phyloP scores from a whole-genome alignment of 1,140 invertebrate genomes.

The Drosophila sulfurigaster region DNA sequence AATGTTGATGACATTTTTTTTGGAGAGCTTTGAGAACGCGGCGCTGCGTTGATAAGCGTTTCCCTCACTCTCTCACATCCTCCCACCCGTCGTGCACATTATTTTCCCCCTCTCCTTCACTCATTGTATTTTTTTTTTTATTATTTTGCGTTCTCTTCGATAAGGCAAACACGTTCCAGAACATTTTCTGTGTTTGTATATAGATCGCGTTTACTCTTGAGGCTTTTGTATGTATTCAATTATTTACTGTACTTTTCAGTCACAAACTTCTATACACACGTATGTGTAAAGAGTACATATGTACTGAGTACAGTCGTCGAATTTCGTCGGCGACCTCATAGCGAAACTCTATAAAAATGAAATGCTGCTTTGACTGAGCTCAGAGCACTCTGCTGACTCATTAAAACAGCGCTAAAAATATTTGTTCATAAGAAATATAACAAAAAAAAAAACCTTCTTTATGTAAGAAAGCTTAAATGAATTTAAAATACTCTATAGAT shows the following conservation, averaged over 20 bases:
- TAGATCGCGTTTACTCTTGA: constrained; percentile 6
- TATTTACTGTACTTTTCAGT: constrained; percentile 44
- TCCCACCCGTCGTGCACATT: background rate
- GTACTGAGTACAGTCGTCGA: constrained; percentile 32
- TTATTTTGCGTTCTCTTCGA: constrained; percentile 30
- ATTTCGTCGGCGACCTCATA: constrained; percentile 65
- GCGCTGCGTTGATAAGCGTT: constrained; percentile 29
- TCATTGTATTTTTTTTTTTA: constrained; percentile 19
- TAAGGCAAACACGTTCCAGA: constrained; percentile 56
- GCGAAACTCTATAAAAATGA: constrained; percentile 57
- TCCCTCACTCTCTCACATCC: constrained; percentile 27
- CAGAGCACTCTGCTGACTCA: constrained; percentile 66
- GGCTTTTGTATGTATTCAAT: constrained; percentile 37
- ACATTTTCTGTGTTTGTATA: constrained; percentile 24
- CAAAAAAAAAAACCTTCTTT: background rate
- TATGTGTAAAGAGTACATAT: background rate
- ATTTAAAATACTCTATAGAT: background rate
- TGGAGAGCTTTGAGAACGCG: background rate
- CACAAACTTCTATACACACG: background rate
- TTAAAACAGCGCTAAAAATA: constrained; percentile 68
- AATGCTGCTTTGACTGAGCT: constrained; percentile 37
- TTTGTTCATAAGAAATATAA: constrained; percentile 17
- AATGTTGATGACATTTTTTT: constrained; percentile 17
- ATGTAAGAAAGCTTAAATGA: constrained; percentile 1
- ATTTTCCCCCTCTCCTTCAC: background rate